phyloP scores from a whole-genome alignment of 1,140 invertebrate genomes.

The Drosophila paulistorum region DNA sequence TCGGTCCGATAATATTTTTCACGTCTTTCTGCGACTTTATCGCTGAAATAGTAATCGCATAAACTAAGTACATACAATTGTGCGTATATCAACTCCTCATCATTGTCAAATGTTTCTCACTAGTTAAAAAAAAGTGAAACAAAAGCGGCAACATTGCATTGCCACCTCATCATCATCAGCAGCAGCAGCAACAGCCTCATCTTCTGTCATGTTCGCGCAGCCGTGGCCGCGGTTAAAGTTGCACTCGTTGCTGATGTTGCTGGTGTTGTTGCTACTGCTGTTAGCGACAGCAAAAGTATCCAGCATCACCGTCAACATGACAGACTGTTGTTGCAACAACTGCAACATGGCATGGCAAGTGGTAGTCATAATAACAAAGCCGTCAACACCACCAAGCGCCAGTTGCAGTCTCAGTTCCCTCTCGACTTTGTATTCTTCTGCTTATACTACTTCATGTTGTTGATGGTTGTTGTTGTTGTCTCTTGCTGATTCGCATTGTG shows the following conservation, averaged over 20 bases:
- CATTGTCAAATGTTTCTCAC: neutral
- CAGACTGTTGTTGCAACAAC: slow-evolving; percentile 54
- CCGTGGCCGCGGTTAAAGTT: slow-evolving; percentile 48
- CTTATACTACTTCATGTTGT: slow-evolving; percentile 19
- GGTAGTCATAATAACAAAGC: slow-evolving; percentile 62
- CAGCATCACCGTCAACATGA: slow-evolving; percentile 37
- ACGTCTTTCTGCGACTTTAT: neutral
- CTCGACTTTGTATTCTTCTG: slow-evolving; percentile 26
- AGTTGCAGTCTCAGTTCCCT: slow-evolving; percentile 41
- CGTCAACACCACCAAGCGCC: slow-evolving; percentile 57
- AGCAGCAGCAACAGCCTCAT: slow-evolving; percentile 36
- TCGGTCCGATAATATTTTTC: too few species aligned
- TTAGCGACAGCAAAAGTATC: slow-evolving; percentile 28
- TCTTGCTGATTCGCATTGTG: slow-evolving; percentile 30
- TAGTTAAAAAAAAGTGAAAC: slow-evolving; percentile 6
- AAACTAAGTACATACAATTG: neutral
- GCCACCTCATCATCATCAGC: slow-evolving; percentile 43
- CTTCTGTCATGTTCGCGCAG: slow-evolving; percentile 55
- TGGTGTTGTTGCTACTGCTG: slow-evolving; percentile 31
- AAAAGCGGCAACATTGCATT: slow-evolving; percentile 14
- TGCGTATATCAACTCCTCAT: slow-evolving; percentile 22
- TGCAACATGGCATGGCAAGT: slow-evolving; percentile 52
- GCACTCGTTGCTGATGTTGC: slow-evolving; percentile 10
- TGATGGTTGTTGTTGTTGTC: slow-evolving; percentile 22
- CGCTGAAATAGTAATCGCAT: neutral